phyloP scores from a whole-genome alignment of 2,888 invertebrate genomes.

The Drosophila paucipuncta region DNA sequence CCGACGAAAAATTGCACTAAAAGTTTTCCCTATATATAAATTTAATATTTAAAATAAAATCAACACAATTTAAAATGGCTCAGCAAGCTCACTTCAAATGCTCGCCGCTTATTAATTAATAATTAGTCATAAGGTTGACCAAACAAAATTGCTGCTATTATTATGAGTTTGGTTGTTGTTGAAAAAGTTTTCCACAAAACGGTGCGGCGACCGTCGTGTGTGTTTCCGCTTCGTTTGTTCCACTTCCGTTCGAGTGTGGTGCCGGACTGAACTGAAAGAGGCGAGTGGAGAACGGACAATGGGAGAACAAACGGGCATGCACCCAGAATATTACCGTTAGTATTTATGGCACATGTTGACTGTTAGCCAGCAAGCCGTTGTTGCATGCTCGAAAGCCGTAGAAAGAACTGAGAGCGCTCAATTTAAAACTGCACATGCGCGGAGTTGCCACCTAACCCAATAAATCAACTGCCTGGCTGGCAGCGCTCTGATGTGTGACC shows the following conservation, averaged over 20 bases:
- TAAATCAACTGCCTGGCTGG: not conserved
- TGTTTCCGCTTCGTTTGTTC: constrained; percentile 79
- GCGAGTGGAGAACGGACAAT: constrained; percentile 38
- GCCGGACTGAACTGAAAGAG: constrained; percentile 73
- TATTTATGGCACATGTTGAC: constrained; percentile 80
- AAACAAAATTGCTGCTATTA: constrained; percentile 53
- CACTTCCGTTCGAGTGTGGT: constrained; percentile 72
- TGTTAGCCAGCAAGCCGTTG: constrained; percentile 49
- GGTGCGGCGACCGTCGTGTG: constrained; percentile 49
- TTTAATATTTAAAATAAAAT: not conserved
- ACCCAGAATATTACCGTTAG: constrained; percentile 70
- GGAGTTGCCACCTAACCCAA: constrained; percentile 29
- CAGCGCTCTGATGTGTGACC: not conserved
- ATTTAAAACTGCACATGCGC: constrained; percentile 59
- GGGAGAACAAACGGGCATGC: constrained; percentile 43
- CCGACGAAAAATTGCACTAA: constrained; percentile 51
- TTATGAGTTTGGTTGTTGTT: constrained; percentile 43
- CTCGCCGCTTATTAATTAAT: constrained; percentile 34
- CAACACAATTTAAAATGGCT: constrained; percentile 6
- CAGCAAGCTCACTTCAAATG: constrained; percentile 21
- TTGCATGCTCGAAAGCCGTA: constrained; percentile 34
- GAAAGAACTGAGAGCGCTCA: constrained; percentile 35
- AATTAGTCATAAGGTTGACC: constrained; percentile 59
- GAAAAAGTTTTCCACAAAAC: constrained; percentile 67
- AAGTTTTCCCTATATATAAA: not conserved